Percentiles rank a stretch among this genome's conserved stretches.
Conservation (phyloP, 2,797 vertebrate species). For the Sebastiscus albofasciatus region DNA sequence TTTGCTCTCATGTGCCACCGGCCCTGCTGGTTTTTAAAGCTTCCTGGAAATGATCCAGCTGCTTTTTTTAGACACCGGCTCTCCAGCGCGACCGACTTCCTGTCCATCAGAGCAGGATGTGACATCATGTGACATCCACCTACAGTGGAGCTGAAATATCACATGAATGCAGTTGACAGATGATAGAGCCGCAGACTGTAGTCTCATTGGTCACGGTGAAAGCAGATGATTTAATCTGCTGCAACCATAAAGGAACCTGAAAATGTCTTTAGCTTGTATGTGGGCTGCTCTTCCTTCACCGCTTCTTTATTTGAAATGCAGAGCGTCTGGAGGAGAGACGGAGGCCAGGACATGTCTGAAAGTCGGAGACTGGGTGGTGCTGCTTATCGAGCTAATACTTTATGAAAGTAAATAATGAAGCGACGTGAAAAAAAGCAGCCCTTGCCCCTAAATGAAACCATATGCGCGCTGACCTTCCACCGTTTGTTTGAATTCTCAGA, state of each 20-base stretch:
- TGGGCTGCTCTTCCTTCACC: slow-evolving; percentile 39
- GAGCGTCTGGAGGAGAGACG: slow-evolving; percentile 20
- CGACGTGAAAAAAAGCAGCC: slow-evolving; percentile 79
- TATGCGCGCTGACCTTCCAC: slow-evolving; percentile 82
- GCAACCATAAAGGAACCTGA: slow-evolving; percentile 30
- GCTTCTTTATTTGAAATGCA: slow-evolving; percentile 43
- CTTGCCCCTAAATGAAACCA: slow-evolving; percentile 83
- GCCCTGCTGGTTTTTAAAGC: slow-evolving; percentile 65
- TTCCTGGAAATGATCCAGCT: slow-evolving; percentile 74
- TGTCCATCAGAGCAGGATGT: slow-evolving; percentile 80
- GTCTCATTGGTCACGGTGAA: slow-evolving; percentile 4
- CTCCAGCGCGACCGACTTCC: slow-evolving; percentile 71
- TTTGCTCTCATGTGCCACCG: slow-evolving; percentile 55
- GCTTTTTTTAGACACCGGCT: slow-evolving; percentile 80
- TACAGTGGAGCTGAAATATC: slow-evolving; percentile 37
- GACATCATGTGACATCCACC: slow-evolving; percentile 75
- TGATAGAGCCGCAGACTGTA: slow-evolving; percentile 23
- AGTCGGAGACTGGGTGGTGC: slow-evolving; percentile 78
- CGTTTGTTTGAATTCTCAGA: slow-evolving; percentile 86
- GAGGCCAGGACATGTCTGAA: slow-evolving; percentile 59
- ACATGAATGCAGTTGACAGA: slow-evolving; percentile 31
- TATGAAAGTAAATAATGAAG: slow-evolving; percentile 86
- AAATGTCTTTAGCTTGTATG: slow-evolving; percentile 45
- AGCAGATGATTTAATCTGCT: slow-evolving; percentile 40
- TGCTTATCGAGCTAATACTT: slow-evolving; percentile 85